These are phyloP conservation scores for Lumbricus terrestris DNA, from an alignment of 2,888 invertebrate genomes.

Conservation along the genomic window DNA sequence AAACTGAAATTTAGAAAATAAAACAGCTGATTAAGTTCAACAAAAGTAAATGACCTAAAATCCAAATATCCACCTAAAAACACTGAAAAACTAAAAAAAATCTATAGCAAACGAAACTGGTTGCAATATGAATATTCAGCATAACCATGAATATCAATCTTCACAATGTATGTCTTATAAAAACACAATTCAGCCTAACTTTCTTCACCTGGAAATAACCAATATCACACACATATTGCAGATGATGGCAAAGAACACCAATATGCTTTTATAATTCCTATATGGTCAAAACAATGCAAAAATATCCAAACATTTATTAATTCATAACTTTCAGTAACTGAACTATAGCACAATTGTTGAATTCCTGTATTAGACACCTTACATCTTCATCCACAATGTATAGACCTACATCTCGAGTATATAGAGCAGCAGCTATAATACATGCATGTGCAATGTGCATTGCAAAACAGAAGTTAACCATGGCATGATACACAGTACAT, in stretches of 20 bases:
- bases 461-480: not conserved
- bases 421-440: not conserved
- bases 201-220: not conserved
- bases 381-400: not conserved
- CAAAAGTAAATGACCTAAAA: not conserved
- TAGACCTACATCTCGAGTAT: too few species aligned
- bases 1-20: not conserved
- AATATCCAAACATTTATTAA: not conserved
- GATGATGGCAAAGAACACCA: not conserved
- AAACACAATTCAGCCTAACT: slow-evolving; percentile 3
- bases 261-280: not conserved
- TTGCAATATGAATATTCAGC: not conserved
- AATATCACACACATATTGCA: not conserved
- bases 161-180: not conserved
- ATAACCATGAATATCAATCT: not conserved
- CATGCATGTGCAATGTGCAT: not conserved
- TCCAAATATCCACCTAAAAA: not conserved
- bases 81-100: not conserved
- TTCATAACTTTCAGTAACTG: not conserved
- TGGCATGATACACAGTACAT: not conserved
- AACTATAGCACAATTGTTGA: not conserved
- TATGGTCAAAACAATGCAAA: not conserved
- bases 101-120: not conserved
- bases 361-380: too few species aligned
- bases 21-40: not conserved